Evolutionary conservation across 2,888 invertebrate species (phyloP).

Genomic region (Oeneis ivallda): DNA sequence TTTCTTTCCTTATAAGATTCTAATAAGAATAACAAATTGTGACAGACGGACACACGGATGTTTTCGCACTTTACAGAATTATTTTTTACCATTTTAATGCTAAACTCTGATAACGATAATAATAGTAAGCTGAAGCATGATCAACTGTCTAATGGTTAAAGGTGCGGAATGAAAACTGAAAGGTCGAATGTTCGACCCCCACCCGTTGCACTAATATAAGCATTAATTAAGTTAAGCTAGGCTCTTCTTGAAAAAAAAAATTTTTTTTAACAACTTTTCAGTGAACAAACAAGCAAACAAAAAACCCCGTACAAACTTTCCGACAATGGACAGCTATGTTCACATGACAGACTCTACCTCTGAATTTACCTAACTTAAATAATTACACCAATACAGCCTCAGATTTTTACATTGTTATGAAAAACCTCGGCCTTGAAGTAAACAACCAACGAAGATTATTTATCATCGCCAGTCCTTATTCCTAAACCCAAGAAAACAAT

Average conservation of each 20-base stretch:
- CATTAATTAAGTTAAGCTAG: too few relatives aligned
- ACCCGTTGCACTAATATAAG: too few relatives aligned
- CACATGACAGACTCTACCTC: background rate
- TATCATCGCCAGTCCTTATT: constrained; percentile 16
- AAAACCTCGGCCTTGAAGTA: constrained; percentile 36
- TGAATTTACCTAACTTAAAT: background rate
- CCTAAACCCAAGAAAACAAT: constrained; percentile 24
- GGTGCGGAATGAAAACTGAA: too few relatives aligned
- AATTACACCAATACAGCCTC: constrained; percentile 9
- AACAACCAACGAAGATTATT: constrained; percentile 23
- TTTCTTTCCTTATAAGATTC: background rate
- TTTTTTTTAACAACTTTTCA: background rate
- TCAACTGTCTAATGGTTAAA: too few relatives aligned
- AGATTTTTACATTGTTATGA: constrained; percentile 35
- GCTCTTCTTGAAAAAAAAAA: too few relatives aligned
- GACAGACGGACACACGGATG: too few relatives aligned
- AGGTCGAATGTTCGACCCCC: too few relatives aligned
- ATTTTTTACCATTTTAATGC: too few relatives aligned
- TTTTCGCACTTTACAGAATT: too few relatives aligned
- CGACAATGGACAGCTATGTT: background rate
- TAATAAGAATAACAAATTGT: constrained; percentile 5
- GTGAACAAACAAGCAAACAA: background rate
- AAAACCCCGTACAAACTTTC: background rate
- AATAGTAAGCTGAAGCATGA: too few relatives aligned
- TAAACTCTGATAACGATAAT: too few relatives aligned